Evolutionary conservation across 2,888 invertebrate species (phyloP).

Genomic region (Isoperla grammatica): DNA sequence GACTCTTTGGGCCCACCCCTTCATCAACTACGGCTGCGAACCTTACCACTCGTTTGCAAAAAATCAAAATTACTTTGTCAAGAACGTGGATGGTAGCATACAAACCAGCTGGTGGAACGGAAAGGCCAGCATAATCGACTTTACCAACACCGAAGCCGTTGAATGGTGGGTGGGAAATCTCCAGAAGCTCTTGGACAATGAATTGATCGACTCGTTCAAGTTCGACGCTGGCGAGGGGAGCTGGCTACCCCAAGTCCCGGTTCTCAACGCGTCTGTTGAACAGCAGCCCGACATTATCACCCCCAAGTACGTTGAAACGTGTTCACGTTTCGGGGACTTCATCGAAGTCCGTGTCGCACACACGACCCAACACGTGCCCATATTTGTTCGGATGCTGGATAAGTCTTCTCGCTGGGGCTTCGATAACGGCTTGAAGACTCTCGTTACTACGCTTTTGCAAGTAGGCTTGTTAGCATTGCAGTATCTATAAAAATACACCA

Average conservation of each 20-base stretch:
- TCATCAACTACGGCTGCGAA: slow-evolving; percentile 66
- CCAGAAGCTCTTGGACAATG: slow-evolving; percentile 48
- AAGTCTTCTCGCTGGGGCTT: slow-evolving; percentile 63
- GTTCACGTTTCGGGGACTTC: slow-evolving; percentile 55
- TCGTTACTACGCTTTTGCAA: slow-evolving; percentile 55
- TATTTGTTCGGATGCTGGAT: slow-evolving; percentile 73
- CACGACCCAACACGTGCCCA: slow-evolving; percentile 61
- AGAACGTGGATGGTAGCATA: slow-evolving; percentile 39
- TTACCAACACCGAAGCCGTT: slow-evolving; percentile 62
- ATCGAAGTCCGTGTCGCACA: slow-evolving; percentile 67
- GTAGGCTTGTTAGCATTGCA: not conserved
- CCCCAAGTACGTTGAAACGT: slow-evolving; percentile 48
- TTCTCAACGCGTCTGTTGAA: not conserved
- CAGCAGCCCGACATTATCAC: slow-evolving; percentile 17
- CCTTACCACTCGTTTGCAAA: slow-evolving; percentile 54
- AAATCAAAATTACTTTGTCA: slow-evolving; percentile 52
- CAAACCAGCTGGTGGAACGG: slow-evolving; percentile 49
- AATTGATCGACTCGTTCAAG: slow-evolving; percentile 68
- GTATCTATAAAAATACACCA: too few relatives aligned
- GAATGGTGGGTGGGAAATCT: slow-evolving; percentile 41
- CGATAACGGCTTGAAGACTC: slow-evolving; percentile 63
- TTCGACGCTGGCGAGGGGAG: slow-evolving; percentile 77
- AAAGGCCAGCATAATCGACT: slow-evolving; percentile 60
- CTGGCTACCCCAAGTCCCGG: slow-evolving; percentile 48
- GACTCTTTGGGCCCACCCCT: slow-evolving; percentile 82